A percentile compares a stretch with the other conserved stretches of the same genome.
Evolutionary conservation across 2,888 invertebrate genomes (phyloP).

Genomic region (Gari tellinella): DNA sequence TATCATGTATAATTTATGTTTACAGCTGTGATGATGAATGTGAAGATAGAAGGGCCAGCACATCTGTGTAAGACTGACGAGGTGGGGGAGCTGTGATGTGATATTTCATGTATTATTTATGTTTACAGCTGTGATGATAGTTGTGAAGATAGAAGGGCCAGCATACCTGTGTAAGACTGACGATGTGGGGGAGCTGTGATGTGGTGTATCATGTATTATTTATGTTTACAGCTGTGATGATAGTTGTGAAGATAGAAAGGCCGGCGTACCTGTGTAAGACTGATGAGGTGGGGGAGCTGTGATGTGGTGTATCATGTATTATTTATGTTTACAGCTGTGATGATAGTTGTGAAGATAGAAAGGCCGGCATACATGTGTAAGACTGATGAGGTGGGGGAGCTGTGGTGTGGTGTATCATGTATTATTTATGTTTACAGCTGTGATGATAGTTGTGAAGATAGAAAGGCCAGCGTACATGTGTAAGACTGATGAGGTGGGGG

Average conservation of each 20-base stretch:
- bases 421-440: too few species aligned
- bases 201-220: too few species aligned
- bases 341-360: constrained; percentile 98
- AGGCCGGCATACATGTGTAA: constrained; percentile 99
- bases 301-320: too few species aligned
- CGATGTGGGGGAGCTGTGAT: constrained; percentile 98
- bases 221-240: constrained; percentile 91
- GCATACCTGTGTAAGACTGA: constrained; percentile 98
- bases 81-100: too few species aligned
- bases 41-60: constrained; percentile 97
- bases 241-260: constrained; percentile 98
- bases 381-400: constrained; percentile 99
- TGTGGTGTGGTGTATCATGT: too few species aligned
- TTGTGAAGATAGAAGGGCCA: constrained; percentile 97
- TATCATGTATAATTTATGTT: too few species aligned
- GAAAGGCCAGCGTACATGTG: constrained; percentile 99
- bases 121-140: constrained; percentile 93
- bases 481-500: constrained; percentile 99
- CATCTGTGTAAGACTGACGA: too few species aligned
- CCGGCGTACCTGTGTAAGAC: constrained; percentile 97
- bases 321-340: constrained; percentile 89
- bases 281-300: constrained; percentile 99
- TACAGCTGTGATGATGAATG: constrained; percentile 96
- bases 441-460: constrained; percentile 98
- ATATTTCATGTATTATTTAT: too few species aligned